Percentiles rank a stretch among this genome's conserved stretches.
Conservation (phyloP, 2,797 vertebrate species). For the Sorex maritimensis region DNA sequence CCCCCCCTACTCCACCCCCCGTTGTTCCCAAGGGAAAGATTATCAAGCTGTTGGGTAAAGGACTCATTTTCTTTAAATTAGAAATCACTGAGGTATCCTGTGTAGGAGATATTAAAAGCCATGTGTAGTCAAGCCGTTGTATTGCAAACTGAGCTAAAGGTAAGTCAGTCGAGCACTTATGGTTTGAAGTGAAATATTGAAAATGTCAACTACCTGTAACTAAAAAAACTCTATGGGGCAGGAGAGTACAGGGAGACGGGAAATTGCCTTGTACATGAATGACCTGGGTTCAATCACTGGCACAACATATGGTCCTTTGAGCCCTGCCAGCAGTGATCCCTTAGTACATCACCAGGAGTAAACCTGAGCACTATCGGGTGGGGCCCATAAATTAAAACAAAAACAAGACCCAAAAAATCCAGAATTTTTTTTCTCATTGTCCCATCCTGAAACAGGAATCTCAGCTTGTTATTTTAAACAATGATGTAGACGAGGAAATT, state of each 20-base stretch:
- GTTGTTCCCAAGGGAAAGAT: slow-evolving; percentile 88
- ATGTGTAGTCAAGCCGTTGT: slow-evolving; percentile 57
- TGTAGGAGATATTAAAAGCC: slow-evolving; percentile 73
- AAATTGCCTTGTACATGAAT: no score
- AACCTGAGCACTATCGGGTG: no score
- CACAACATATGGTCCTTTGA: no score
- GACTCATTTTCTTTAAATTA: slow-evolving; percentile 89
- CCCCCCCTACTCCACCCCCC: neutral
- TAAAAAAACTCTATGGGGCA: slow-evolving; percentile 78
- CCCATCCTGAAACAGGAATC: slow-evolving; percentile 73
- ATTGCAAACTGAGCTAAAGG: slow-evolving; percentile 64
- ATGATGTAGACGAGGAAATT: slow-evolving; percentile 89
- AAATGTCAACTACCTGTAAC: slow-evolving; percentile 60
- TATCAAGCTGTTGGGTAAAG: slow-evolving; percentile 87
- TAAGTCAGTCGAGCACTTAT: neutral
- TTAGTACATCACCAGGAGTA: no score
- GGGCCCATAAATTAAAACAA: neutral
- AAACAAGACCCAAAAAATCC: no score
- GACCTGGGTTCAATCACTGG: no score
- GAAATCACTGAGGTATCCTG: slow-evolving; percentile 82
- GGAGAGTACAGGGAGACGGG: neutral
- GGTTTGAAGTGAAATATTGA: slow-evolving; percentile 74
- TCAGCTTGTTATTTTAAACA: slow-evolving; percentile 84
- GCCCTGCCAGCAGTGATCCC: no score
- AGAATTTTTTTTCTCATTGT: no score